phyloP scores from a whole-genome alignment of 2,888 invertebrate species.

The Acanthacorydalis orientalis region DNA sequence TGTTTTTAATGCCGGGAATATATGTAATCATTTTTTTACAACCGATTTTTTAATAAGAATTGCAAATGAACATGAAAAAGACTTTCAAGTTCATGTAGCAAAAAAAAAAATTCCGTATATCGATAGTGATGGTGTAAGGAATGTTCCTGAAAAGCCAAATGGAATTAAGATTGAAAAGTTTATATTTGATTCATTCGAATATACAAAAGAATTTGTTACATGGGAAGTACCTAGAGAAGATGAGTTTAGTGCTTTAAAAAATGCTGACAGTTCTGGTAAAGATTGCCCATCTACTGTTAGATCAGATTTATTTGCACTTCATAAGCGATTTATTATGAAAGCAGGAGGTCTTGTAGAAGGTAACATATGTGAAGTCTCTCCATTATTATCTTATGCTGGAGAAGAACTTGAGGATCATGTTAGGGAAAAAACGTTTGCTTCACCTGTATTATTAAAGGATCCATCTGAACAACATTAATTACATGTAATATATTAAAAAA shows the following conservation, averaged over 20 bases:
- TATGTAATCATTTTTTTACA: slow-evolving; percentile 96
- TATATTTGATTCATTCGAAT: slow-evolving; percentile 96
- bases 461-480: slow-evolving; percentile 17
- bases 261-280: slow-evolving; percentile 69
- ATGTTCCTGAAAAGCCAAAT: slow-evolving; percentile 69
- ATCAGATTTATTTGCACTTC: slow-evolving; percentile 57
- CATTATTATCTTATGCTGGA: slow-evolving; percentile 77
- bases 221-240: slow-evolving; percentile 83
- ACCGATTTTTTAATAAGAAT: slow-evolving; percentile 66
- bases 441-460: slow-evolving; percentile 44
- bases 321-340: slow-evolving; percentile 59
- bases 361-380: slow-evolving; percentile 77
- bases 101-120: slow-evolving; percentile 92
- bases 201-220: slow-evolving; percentile 77
- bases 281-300: slow-evolving; percentile 84
- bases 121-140: slow-evolving; percentile 48
- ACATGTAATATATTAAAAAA: not conserved
- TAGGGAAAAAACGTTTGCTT: slow-evolving; percentile 44
- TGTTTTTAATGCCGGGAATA: slow-evolving; percentile 88
- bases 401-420: slow-evolving; percentile 61
- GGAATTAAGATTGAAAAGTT: slow-evolving; percentile 99
- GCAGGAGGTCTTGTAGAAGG: slow-evolving; percentile 64
- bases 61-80: slow-evolving; percentile 48
- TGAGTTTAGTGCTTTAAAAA: slow-evolving; percentile 96
- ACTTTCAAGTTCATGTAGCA: slow-evolving; percentile 83